Conservation (phyloP, 2,797 vertebrate genomes). For the Epinephelus malabaricus region DNA sequence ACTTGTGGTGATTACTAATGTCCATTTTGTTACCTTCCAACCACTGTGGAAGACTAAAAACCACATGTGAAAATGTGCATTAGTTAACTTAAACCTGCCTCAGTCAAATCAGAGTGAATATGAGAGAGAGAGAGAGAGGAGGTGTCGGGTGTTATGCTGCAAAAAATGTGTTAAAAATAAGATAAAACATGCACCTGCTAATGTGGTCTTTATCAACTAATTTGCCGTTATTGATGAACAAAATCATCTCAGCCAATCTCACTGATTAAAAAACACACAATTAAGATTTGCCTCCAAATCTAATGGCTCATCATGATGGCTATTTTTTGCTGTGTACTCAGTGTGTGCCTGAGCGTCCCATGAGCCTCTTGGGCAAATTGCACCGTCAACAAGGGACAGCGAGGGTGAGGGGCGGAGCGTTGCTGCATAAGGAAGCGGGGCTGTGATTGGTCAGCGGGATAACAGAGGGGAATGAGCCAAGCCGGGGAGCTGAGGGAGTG, state of each 20-base stretch:
- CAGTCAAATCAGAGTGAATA: not conserved
- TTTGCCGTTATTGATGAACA: not conserved
- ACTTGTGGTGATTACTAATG: too few relatives aligned
- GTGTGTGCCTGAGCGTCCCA: conserved; percentile 61
- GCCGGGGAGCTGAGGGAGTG: conserved; percentile 44
- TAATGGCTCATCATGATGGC: conserved; percentile 21
- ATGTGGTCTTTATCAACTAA: not conserved
- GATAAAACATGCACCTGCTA: not conserved
- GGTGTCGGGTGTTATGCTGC: not conserved
- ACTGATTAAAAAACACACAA: too few relatives aligned
- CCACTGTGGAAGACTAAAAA: too few relatives aligned
- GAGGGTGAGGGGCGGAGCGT: conserved; percentile 33
- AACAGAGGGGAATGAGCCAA: conserved; percentile 28
- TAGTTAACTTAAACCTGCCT: too few relatives aligned
- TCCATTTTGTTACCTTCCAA: too few relatives aligned
- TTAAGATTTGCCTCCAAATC: conserved; percentile 1
- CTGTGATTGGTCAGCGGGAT: conserved; percentile 67
- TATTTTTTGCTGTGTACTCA: conserved; percentile 54
- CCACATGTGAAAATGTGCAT: too few relatives aligned
- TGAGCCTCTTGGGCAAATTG: conserved; percentile 72
- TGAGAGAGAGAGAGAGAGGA: not conserved
- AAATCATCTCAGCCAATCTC: not conserved
- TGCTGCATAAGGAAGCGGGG: conserved; percentile 74
- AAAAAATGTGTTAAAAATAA: not conserved
- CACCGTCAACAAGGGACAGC: conserved; percentile 49